Evolutionary conservation across 2,113 vertebrate species (phyloP), one percentile per base, ranked within the genome.

Genomic region (Tragelaphus strepsiceros): DNA sequence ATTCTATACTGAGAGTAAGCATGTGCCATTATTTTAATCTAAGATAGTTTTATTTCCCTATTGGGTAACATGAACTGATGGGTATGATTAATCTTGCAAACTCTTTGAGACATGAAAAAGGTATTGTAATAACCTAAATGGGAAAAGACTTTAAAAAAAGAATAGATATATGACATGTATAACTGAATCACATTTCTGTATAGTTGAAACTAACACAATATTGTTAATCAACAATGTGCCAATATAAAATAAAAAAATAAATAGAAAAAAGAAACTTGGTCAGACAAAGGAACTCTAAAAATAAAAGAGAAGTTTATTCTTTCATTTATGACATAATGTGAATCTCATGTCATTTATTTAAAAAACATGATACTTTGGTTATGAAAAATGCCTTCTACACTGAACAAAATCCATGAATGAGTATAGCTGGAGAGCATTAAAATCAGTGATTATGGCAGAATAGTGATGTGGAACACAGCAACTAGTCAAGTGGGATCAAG

Each of bases 1-100:
- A 59, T 64, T 94, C 59, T 88, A 80, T 12, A 95, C 12, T 89
- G 78, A 46, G 56, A 95, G 30, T 62, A 94, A 92, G 28, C 17
- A 83, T 83, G 87, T 91, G 43, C 6, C 88, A 22, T 77, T 91
- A 93, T 77, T 97, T 97, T 51, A 90, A 84, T 95, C 56, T 92
- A 88, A 85, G 71, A 71, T 9, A 58, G 21, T 85, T 98, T 64
- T 92, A 6, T 92, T 82, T 96, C 32, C 6, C 46, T 46, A 88
- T 5, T 97, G 90, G 64, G 22, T 95, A 94, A 91, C 22, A 84
- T 77, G 35, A 71, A 92, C 10, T 88, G 61, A 88, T 46, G 12
- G 53, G 21, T 54, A 51, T 86, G 58, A 94, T 58, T 91, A 95
- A 91, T 86, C 59, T 97, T 97, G 85, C 46, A 91, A n/a, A 61